A percentile compares a stretch with the other conserved stretches of the same genome.
phyloP scores from a whole-genome alignment of 2,113 vertebrate genomes.

The Clarias batrachus region DNA sequence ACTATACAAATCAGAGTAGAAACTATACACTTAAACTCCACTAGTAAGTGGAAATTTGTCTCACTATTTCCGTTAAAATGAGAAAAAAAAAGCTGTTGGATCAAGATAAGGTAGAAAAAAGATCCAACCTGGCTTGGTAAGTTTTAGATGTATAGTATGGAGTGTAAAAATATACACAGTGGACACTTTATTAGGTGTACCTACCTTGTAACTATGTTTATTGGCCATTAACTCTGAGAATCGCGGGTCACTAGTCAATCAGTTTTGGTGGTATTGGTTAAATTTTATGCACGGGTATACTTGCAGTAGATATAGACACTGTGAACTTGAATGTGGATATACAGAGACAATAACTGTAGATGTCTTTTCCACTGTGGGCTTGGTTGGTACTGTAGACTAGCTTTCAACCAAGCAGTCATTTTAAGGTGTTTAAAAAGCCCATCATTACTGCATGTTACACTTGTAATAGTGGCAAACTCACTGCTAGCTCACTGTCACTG shows the following conservation, averaged over 20 bases:
- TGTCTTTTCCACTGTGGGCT: neutral
- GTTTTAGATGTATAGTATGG: neutral
- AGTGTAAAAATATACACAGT: conserved; percentile 1
- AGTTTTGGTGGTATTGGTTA: no score
- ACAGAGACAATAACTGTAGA: neutral
- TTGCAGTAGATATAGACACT: neutral
- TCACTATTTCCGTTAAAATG: neutral
- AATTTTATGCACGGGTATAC: neutral
- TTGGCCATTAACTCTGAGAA: neutral
- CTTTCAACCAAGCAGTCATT: neutral
- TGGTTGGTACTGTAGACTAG: neutral
- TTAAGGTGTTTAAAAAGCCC: neutral
- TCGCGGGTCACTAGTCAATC: neutral
- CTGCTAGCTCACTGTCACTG: neutral
- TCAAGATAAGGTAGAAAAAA: conserved; percentile 6
- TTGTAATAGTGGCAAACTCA: neutral
- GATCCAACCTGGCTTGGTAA: neutral
- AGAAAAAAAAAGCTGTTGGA: neutral
- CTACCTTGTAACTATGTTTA: neutral
- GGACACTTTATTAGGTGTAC: neutral
- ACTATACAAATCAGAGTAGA: neutral
- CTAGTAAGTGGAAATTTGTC: conserved; percentile 12
- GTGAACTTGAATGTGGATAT: neutral
- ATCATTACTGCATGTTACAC: neutral
- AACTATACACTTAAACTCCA: neutral